A percentile compares a stretch with the other conserved stretches of the same genome.
Evolutionary conservation across 2,113 vertebrate genomes (phyloP).

Genomic region (Epinephelus cyanopodus): DNA sequence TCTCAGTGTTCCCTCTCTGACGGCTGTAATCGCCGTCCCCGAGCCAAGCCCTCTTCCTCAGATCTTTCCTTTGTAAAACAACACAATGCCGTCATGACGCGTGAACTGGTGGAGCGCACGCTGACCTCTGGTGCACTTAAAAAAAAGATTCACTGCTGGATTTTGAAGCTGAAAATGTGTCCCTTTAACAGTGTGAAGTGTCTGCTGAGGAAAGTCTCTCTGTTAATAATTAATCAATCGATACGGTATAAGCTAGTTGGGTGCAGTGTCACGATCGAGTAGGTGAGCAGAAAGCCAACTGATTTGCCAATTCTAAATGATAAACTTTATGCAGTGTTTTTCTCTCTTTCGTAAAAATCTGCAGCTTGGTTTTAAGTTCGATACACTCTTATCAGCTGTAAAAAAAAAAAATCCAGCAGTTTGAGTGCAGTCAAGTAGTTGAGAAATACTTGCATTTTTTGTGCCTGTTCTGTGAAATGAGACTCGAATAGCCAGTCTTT

Average conservation of each 20-base stretch:
- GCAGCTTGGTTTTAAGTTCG: slow-evolving; percentile 1
- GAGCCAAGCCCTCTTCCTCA: slow-evolving; percentile 58
- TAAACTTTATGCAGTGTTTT: not conserved
- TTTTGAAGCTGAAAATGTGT: too few species aligned
- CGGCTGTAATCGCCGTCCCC: slow-evolving; percentile 50
- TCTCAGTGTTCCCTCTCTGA: slow-evolving; percentile 32
- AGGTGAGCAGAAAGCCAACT: not conserved
- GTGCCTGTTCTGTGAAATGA: slow-evolving; percentile 7
- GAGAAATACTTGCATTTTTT: slow-evolving; percentile 5
- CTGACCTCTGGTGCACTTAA: slow-evolving; percentile 27
- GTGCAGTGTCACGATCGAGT: not conserved
- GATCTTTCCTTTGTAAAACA: slow-evolving; percentile 58
- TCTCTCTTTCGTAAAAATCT: not conserved
- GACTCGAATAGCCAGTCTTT: not conserved
- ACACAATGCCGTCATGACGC: slow-evolving; percentile 30
- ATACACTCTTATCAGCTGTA: slow-evolving; percentile 24
- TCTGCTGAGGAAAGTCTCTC: not conserved
- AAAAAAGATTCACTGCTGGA: too few species aligned
- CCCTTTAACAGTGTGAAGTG: slow-evolving; percentile 2
- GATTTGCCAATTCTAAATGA: not conserved
- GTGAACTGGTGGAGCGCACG: not conserved
- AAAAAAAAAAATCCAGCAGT: slow-evolving; percentile 18
- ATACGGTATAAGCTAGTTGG: not conserved
- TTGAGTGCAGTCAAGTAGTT: slow-evolving; percentile 1
- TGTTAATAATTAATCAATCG: slow-evolving; percentile 5